Conservation (phyloP, 2,113 vertebrate species). For the Calidris pugnax region DNA sequence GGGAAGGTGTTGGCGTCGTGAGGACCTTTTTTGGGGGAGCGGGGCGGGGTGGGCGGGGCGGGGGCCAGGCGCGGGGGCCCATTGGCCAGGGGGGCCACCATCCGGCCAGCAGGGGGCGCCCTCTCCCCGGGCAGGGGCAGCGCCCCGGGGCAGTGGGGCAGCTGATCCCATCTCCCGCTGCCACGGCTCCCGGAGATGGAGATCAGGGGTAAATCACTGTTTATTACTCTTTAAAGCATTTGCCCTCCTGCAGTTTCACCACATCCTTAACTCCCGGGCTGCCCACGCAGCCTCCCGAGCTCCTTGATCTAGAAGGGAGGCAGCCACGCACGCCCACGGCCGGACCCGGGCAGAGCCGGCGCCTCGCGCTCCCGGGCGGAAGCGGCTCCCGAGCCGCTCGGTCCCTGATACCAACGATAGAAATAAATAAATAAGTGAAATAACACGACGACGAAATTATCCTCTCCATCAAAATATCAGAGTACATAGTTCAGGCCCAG, state of each 20-base stretch:
- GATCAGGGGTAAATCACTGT: background rate
- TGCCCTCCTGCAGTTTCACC: background rate
- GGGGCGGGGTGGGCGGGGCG: background rate
- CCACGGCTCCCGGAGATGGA: background rate
- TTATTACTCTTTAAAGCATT: background rate
- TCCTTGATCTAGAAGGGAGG: slow-evolving; percentile 33
- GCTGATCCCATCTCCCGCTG: background rate
- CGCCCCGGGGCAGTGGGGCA: background rate
- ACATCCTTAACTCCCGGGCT: background rate
- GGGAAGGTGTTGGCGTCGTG: fast-evolving
- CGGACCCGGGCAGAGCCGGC: background rate
- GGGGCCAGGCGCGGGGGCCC: background rate
- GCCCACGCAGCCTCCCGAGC: slow-evolving; percentile 23
- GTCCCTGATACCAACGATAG: background rate
- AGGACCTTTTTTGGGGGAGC: fast-evolving
- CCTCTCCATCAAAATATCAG: slow-evolving; percentile 44
- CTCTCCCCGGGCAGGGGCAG: background rate
- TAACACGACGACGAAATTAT: background rate
- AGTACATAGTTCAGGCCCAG: slow-evolving; percentile 61
- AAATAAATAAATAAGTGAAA: slow-evolving; percentile 8
- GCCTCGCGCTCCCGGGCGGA: background rate
- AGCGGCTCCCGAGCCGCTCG: background rate
- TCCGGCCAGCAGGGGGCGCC: slow-evolving; percentile 23
- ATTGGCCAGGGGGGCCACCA: background rate
- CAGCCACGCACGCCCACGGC: background rate